Evolutionary conservation across 2,113 vertebrate species (phyloP).

Genomic region (Poeciliopsis retropinna): DNA sequence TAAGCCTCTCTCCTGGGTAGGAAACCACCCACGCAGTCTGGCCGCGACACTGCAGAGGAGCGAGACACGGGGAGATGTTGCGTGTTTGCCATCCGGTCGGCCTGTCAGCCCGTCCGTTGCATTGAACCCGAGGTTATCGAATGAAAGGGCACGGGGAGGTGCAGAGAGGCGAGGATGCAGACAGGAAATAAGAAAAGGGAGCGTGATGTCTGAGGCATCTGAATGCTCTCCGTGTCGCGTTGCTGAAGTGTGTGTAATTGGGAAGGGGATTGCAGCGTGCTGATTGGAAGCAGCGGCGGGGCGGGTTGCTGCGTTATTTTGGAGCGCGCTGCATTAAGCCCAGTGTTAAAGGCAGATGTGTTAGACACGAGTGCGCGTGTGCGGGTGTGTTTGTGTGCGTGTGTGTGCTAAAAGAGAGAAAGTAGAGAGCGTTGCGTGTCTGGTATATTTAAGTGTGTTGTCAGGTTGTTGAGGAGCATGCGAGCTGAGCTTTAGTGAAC

Average conservation of each 20-base stretch:
- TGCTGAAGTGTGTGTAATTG: conserved; percentile 61
- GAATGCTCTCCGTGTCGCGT: conserved; percentile 24
- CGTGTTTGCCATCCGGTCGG: conserved; percentile 10
- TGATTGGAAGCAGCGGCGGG: conserved; percentile 56
- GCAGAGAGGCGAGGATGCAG: conserved; percentile 21
- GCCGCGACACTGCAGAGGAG: conserved; percentile 39
- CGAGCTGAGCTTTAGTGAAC: conserved; percentile 36
- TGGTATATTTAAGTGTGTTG: conserved; percentile 57
- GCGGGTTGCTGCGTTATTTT: conserved; percentile 65
- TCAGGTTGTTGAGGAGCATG: conserved; percentile 48
- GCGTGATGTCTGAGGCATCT: conserved; percentile 35
- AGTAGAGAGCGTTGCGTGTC: conserved; percentile 18
- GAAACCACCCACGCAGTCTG: conserved; percentile 62
- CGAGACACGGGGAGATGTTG: conserved; percentile 25
- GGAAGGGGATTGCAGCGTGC: conserved; percentile 35
- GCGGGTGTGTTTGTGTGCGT: conserved; percentile 13
- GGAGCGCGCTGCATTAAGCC: conserved; percentile 52
- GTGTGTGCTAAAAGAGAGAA: neutral
- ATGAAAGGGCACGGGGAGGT: conserved; percentile 52
- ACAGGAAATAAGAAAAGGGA: conserved; percentile 29
- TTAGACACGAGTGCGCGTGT: conserved; percentile 25
- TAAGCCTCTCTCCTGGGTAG: conserved; percentile 55
- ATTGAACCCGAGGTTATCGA: conserved; percentile 44
- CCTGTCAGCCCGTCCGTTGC: conserved; percentile 27
- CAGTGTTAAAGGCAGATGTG: conserved; percentile 67